These are phyloP conservation scores for Serinus canaria DNA, from an alignment of 2,113 vertebrate species.

Conservation along the genomic window DNA sequence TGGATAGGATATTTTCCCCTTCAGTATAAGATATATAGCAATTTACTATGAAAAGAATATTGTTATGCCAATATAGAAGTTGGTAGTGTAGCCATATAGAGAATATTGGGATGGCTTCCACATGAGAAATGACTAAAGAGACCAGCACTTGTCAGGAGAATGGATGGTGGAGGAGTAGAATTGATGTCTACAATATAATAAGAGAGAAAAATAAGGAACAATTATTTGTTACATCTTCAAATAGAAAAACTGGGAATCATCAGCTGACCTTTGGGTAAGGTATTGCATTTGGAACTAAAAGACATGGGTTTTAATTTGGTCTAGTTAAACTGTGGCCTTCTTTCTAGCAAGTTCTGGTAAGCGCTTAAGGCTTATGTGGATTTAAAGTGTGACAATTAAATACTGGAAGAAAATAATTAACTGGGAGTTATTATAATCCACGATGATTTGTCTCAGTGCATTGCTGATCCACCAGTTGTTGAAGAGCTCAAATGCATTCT, in stretches of 20 bases:
- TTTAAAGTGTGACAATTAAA: background rate
- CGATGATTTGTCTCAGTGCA: background rate
- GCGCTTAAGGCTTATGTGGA: background rate
- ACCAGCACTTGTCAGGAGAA: background rate
- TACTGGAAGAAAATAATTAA: background rate
- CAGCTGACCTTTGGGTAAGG: background rate
- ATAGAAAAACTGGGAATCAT: background rate
- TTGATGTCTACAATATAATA: fast-evolving
- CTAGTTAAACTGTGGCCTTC: background rate
- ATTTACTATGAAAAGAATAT: background rate
- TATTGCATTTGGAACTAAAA: background rate
- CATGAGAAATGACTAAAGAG: background rate
- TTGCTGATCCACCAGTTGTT: background rate
- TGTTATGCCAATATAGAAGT: background rate
- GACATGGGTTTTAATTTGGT: background rate
- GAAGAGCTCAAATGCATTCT: background rate
- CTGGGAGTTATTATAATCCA: background rate
- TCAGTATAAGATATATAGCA: background rate
- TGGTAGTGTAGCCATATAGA: background rate
- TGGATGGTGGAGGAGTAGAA: background rate
- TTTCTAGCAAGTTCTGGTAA: background rate
- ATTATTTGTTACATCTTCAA: background rate
- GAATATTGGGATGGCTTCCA: background rate
- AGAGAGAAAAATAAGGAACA: background rate
- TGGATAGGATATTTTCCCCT: background rate